Percentiles rank a stretch among this genome's conserved stretches.
Conservation (phyloP, 2,797 vertebrate species). For the Eurystomus glaucurus region DNA sequence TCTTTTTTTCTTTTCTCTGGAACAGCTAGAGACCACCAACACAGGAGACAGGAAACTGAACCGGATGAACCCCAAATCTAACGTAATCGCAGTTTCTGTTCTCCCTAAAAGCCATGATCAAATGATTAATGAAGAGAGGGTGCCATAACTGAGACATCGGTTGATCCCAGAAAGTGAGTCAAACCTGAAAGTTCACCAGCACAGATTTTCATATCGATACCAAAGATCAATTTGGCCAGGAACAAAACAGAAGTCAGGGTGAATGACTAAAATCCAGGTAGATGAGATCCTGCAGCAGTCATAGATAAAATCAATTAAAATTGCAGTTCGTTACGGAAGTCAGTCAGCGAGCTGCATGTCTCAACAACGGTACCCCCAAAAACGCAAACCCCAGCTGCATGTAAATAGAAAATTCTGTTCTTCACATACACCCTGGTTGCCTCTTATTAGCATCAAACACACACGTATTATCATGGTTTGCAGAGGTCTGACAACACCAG, state of each 20-base stretch:
- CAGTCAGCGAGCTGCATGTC: slow-evolving; percentile 21
- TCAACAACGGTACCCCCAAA: neutral
- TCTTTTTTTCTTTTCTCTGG: neutral
- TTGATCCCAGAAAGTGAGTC: slow-evolving; percentile 54
- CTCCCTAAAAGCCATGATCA: neutral
- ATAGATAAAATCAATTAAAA: slow-evolving; percentile 58
- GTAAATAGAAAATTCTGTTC: neutral
- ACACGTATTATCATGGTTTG: neutral
- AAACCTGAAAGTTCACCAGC: slow-evolving; percentile 23
- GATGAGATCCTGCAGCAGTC: slow-evolving; percentile 37
- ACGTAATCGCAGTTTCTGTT: neutral
- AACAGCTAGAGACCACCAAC: neutral
- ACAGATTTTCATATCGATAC: neutral
- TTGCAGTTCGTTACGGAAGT: neutral
- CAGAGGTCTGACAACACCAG: slow-evolving; percentile 13
- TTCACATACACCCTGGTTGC: neutral
- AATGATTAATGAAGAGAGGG: neutral
- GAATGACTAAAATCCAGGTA: slow-evolving; percentile 63
- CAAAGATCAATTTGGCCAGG: slow-evolving; percentile 43
- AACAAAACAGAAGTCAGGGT: slow-evolving; percentile 24
- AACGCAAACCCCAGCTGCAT: slow-evolving; percentile 19
- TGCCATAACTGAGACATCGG: neutral
- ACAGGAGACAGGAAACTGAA: neutral
- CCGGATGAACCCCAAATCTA: neutral
- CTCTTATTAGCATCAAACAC: neutral